Conservation (phyloP, 2,113 vertebrate species). For the Zosterops hypoxanthus region DNA sequence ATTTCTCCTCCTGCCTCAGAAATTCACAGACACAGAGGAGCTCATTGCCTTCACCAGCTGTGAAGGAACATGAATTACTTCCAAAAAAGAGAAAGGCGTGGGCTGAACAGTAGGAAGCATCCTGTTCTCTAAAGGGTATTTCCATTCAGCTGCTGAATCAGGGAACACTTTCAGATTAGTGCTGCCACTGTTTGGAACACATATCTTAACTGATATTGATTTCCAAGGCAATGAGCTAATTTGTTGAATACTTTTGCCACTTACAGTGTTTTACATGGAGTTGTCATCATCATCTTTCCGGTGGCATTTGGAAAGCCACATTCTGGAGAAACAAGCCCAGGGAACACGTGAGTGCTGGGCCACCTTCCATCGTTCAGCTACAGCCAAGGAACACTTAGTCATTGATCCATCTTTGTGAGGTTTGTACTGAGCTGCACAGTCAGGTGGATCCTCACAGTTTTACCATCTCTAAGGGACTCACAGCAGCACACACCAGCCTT, state of each 20-base stretch:
- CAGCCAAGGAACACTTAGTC: neutral
- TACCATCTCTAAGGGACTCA: neutral
- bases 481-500: neutral
- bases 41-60: constrained; percentile 31
- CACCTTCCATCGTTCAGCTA: neutral
- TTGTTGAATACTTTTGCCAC: constrained; percentile 5
- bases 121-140: constrained; percentile 34
- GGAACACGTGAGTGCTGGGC: neutral
- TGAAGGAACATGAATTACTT: constrained; percentile 13
- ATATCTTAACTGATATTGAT: constrained; percentile 37
- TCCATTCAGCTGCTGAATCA: constrained; percentile 58
- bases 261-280: neutral
- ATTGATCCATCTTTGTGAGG: neutral
- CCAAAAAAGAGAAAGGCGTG: neutral
- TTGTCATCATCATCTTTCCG: neutral
- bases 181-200: constrained; percentile 35
- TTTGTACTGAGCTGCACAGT: neutral
- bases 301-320: neutral
- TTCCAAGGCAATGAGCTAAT: constrained; percentile 44
- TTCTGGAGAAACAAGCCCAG: neutral
- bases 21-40: neutral
- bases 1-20: neutral
- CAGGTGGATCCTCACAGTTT: neutral
- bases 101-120: constrained; percentile 38
- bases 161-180: constrained; percentile 31